Conservation (phyloP, 2,888 invertebrate genomes). For the Tineola bisselliella region DNA sequence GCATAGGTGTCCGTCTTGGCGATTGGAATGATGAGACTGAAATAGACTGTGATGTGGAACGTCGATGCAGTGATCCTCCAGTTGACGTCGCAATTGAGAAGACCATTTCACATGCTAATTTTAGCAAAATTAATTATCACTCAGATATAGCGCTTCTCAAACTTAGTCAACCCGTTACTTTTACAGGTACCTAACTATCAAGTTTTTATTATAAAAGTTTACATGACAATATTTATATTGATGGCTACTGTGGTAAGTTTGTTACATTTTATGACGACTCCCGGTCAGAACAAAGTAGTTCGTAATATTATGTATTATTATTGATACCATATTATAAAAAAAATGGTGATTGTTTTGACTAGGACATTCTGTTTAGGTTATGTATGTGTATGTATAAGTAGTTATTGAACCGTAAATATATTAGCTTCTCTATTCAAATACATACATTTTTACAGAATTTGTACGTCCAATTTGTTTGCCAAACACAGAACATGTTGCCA, state of each 20-base stretch:
- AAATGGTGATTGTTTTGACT: too few species aligned
- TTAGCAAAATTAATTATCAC: slow-evolving; percentile 22
- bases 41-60: slow-evolving; percentile 30
- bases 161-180: slow-evolving; percentile 46
- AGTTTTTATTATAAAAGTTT: too few species aligned
- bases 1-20: slow-evolving; percentile 70
- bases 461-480: slow-evolving; percentile 59
- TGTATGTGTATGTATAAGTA: too few species aligned
- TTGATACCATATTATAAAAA: too few species aligned
- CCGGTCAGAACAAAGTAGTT: too few species aligned
- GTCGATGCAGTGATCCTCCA: slow-evolving; percentile 27
- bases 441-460: slow-evolving; percentile 26
- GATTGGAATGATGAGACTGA: slow-evolving; percentile 57
- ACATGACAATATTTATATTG: too few species aligned
- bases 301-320: too few species aligned
- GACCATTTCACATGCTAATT: slow-evolving; percentile 57
- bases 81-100: slow-evolving; percentile 29
- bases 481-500: slow-evolving; percentile 24
- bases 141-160: slow-evolving; percentile 67
- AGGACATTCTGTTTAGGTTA: too few species aligned
- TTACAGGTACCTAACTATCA: slow-evolving; percentile 62
- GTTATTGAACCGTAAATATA: too few species aligned
- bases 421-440: too few species aligned
- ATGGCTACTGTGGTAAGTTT: too few species aligned
- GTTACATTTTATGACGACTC: too few species aligned